phyloP scores from a whole-genome alignment of 2,113 vertebrate species.

The Dasypus novemcinctus region DNA sequence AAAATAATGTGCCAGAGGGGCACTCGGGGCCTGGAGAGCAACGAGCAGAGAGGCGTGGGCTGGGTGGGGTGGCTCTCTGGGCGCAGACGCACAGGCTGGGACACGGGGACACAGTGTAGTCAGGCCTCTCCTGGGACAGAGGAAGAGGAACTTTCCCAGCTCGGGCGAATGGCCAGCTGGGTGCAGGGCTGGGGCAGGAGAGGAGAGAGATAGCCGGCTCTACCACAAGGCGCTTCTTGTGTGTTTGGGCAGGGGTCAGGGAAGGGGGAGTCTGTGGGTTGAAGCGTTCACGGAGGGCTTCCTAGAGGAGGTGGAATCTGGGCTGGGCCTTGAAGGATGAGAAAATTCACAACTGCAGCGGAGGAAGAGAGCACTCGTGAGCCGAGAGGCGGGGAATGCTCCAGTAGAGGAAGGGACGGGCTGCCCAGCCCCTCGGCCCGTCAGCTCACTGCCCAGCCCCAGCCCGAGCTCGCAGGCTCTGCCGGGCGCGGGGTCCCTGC shows the following conservation, averaged over 20 bases:
- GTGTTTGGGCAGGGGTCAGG: background rate
- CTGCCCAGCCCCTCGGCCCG: too few species aligned
- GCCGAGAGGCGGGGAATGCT: too few species aligned
- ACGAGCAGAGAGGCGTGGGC: accelerated
- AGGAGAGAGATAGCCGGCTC: background rate
- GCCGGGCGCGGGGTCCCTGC: background rate
- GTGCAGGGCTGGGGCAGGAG: background rate
- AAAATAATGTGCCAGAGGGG: background rate
- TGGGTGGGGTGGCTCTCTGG: accelerated
- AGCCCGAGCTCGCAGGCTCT: background rate
- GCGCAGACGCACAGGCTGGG: background rate
- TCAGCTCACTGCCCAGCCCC: background rate
- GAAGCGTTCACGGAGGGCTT: background rate
- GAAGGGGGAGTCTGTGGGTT: background rate
- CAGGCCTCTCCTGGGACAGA: background rate
- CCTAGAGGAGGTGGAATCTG: background rate
- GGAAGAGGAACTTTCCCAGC: background rate
- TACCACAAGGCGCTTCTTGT: background rate
- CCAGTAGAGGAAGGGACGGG: accelerated
- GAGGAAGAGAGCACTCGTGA: background rate
- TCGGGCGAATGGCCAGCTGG: background rate
- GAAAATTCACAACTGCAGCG: background rate
- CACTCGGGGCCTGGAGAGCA: accelerated
- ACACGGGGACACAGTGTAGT: background rate
- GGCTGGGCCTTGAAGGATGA: background rate